Conservation (phyloP, 1,140 invertebrate species). For the Drosophila kikkawai region DNA sequence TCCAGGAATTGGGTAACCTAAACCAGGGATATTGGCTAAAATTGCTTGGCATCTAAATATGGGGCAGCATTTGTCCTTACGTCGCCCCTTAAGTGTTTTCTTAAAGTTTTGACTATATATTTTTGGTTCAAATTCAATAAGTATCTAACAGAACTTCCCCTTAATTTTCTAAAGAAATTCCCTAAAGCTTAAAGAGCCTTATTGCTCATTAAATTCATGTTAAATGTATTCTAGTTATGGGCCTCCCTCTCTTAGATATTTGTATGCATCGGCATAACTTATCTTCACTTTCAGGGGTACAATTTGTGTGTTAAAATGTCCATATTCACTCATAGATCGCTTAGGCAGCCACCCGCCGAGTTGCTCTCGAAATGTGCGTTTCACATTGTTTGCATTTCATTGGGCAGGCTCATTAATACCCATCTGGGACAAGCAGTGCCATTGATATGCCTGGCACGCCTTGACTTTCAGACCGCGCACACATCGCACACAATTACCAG, state of each 20-base stretch:
- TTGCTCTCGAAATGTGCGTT: neutral
- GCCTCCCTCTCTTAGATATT: neutral
- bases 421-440: slow-evolving; percentile 27
- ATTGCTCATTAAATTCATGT: neutral
- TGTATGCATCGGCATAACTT: neutral
- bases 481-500: slow-evolving; percentile 33
- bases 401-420: slow-evolving; percentile 61
- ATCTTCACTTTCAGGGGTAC: neutral
- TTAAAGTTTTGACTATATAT: neutral
- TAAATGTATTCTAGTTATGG: no score
- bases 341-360: slow-evolving; percentile 1
- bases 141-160: no score
- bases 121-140: no score
- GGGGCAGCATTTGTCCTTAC: neutral
- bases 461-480: slow-evolving; percentile 35
- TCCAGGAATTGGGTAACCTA: slow-evolving; percentile 22
- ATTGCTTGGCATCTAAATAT: neutral
- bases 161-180: neutral
- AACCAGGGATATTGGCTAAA: neutral
- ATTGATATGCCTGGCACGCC: slow-evolving; percentile 70
- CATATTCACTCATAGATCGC: neutral
- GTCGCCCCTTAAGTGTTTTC: neutral
- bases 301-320: slow-evolving; percentile 1
- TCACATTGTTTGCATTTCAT: slow-evolving; percentile 51
- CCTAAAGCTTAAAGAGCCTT: neutral